Evolutionary conservation across 1,140 invertebrate species (phyloP).

Genomic region (Stenopsyche tienmushanensis): DNA sequence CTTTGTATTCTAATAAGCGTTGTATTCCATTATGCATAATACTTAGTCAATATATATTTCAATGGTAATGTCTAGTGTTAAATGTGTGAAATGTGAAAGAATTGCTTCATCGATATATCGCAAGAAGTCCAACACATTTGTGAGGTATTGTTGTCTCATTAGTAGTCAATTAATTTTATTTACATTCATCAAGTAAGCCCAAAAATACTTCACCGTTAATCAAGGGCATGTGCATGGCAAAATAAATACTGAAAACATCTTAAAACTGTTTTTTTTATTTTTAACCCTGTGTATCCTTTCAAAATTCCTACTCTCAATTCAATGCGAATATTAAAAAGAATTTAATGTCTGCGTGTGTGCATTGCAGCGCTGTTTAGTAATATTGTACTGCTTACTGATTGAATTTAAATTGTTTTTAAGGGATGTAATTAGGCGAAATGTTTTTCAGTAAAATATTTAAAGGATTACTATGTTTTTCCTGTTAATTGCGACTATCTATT

Average conservation of each 20-base stretch:
- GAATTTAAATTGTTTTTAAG: too few species aligned
- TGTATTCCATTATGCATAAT: conserved; percentile 26
- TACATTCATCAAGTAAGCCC: conserved; percentile 15
- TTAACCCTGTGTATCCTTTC: neutral
- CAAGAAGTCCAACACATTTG: conserved; percentile 18
- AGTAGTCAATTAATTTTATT: conserved; percentile 29
- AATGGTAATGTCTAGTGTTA: conserved; percentile 31
- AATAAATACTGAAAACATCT: conserved; percentile 15
- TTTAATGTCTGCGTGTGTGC: too few species aligned
- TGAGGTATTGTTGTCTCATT: conserved; percentile 27
- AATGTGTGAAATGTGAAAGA: conserved; percentile 30
- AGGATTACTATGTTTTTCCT: too few species aligned
- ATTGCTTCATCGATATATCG: conserved; percentile 20
- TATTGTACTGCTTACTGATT: too few species aligned
- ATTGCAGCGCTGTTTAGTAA: too few species aligned
- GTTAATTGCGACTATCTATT: too few species aligned
- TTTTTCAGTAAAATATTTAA: too few species aligned
- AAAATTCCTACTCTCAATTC: neutral
- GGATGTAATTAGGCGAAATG: too few species aligned
- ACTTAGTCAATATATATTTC: conserved; percentile 25
- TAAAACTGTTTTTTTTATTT: conserved; percentile 1
- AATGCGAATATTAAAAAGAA: too few species aligned
- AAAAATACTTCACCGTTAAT: conserved; percentile 23
- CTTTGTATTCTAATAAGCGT: conserved; percentile 24
- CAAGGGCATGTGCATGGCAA: conserved; percentile 24